Conservation (phyloP, 1,140 invertebrate species). For the Trichonephila inaurata region DNA sequence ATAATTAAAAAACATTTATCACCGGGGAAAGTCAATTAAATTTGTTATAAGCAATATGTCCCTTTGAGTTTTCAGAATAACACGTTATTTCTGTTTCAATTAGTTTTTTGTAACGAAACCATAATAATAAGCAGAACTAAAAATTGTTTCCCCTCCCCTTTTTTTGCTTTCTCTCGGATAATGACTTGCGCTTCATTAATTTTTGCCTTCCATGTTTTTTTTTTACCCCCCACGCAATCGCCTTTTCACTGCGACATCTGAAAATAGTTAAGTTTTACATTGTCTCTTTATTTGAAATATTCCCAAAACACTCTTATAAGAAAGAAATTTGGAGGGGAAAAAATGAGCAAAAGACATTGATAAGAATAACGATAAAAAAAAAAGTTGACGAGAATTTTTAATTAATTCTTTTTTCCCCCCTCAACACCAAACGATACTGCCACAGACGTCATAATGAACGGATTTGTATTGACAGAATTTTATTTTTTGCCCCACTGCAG, state of each 20-base stretch:
- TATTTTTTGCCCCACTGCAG: background rate
- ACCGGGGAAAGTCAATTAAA: background rate
- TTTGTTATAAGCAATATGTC: background rate
- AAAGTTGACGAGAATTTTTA: background rate
- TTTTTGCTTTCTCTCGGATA: background rate
- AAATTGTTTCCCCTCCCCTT: background rate
- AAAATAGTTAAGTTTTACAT: background rate
- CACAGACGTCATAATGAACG: slow-evolving; percentile 7
- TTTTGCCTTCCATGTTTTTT: background rate
- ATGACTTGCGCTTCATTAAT: slow-evolving; percentile 27
- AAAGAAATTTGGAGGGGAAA: background rate
- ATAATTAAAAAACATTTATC: slow-evolving; percentile 10
- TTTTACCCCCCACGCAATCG: background rate
- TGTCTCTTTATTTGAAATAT: background rate
- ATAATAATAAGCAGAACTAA: background rate
- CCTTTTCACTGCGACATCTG: background rate
- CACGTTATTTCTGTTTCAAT: background rate
- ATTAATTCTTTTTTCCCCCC: background rate
- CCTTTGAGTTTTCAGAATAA: background rate
- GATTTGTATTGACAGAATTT: background rate
- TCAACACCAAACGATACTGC: background rate
- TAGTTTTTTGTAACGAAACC: background rate
- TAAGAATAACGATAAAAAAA: background rate
- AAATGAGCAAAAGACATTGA: background rate
- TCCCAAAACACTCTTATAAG: background rate